Conservation (phyloP, 2,113 vertebrate species). For the Cisticola juncidis region DNA sequence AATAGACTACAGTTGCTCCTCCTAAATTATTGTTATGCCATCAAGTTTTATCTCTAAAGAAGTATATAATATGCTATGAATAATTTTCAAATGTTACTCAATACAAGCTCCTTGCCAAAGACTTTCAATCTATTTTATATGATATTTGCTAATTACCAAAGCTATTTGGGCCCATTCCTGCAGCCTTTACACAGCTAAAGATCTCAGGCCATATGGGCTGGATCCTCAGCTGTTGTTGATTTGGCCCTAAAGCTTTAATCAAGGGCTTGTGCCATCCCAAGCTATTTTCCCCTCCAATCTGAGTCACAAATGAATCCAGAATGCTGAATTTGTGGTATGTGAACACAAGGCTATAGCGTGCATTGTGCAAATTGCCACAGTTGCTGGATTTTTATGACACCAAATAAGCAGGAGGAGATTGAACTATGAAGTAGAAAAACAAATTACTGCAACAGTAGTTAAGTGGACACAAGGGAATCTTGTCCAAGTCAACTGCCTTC, state of each 20-base stretch:
- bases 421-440: constrained; percentile 52
- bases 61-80: constrained; percentile 12
- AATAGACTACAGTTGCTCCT: neutral
- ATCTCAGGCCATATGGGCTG: constrained; percentile 56
- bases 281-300: constrained; percentile 42
- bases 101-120: neutral
- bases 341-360: constrained; percentile 34
- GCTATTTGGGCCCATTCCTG: constrained; percentile 61
- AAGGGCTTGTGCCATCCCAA: constrained; percentile 48
- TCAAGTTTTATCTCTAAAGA: constrained; percentile 8
- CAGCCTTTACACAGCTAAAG: constrained; percentile 54
- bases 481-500: constrained; percentile 26
- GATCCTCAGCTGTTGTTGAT: constrained; percentile 61
- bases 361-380: constrained; percentile 42
- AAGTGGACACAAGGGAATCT: neutral
- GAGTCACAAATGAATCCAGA: constrained; percentile 46
- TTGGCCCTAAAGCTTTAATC: constrained; percentile 67
- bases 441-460: constrained; percentile 44
- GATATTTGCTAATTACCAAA: constrained; percentile 62
- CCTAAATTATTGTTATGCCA: neutral
- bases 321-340: constrained; percentile 28
- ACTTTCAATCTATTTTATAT: constrained; percentile 51
- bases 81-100: constrained; percentile 33
- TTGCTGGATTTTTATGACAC: constrained; percentile 47
- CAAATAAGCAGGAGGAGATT: constrained; percentile 50